Evolutionary conservation across 2,888 invertebrate genomes (phyloP).

Genomic region (Tetragonula carbonaria): DNA sequence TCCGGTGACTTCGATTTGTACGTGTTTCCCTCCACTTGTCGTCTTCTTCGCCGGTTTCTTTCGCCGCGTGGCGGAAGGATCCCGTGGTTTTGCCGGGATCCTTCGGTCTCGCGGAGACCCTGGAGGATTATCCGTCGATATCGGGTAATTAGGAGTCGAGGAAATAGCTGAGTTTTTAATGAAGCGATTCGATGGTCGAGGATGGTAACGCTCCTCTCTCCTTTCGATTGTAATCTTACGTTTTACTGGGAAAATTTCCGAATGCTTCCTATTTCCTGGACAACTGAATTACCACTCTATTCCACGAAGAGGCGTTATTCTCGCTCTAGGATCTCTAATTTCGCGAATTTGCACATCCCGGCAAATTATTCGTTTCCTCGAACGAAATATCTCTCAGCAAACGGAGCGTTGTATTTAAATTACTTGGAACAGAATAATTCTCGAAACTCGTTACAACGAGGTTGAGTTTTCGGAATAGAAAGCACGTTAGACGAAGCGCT

Average conservation of each 20-base stretch:
- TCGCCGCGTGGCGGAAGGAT: too few relatives aligned
- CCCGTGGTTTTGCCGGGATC: not conserved
- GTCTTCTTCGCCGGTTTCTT: slow-evolving; percentile 22
- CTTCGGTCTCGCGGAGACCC: not conserved
- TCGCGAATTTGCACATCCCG: not conserved
- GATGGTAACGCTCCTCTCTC: not conserved
- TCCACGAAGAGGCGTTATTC: not conserved
- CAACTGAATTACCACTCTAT: not conserved
- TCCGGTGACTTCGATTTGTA: slow-evolving; percentile 36
- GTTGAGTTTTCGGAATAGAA: not conserved
- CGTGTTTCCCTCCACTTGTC: slow-evolving; percentile 37
- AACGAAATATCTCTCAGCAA: not conserved
- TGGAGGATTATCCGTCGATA: not conserved
- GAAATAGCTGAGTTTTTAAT: slow-evolving; percentile 1
- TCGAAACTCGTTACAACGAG: not conserved
- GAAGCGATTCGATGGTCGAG: not conserved
- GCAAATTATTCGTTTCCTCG: not conserved
- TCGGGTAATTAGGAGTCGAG: slow-evolving; percentile 13
- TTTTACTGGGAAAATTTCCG: too few relatives aligned
- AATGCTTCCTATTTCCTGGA: not conserved
- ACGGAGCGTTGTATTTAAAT: not conserved
- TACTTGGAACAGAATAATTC: not conserved
- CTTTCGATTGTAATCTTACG: not conserved
- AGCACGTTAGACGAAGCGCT: not conserved
- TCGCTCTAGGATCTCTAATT: not conserved